Evolutionary conservation across 2,797 vertebrate species (phyloP), one percentile per base, ranked within the genome.

Genomic region (Anas capensis): DNA sequence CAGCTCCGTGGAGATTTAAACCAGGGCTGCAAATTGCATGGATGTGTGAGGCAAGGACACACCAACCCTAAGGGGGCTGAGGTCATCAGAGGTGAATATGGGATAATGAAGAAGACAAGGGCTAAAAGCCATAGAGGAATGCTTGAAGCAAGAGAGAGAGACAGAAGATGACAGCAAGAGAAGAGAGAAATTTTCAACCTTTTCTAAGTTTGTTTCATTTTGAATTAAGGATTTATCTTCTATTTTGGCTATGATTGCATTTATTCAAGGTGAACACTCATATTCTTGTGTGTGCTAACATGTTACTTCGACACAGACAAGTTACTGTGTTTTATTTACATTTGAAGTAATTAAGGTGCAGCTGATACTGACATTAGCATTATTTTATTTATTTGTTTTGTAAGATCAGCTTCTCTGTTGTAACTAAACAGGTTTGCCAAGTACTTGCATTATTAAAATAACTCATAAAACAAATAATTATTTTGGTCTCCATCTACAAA

Each of bases 401-500:
- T 86, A 54, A 78, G 27, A 49, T 88, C 75, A 61, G 9, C 18
- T 40, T 72, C 36, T 65, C 54, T 36, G 62, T 40, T 80, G 17
- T 79, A 65, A 69, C 27, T 11, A 71, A 64, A 49, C 10, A 75
- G 44, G 27, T 46, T 92, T 90, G 57, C 36, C 60, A 18, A 56
- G 5, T 33, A 80, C 38, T 72, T 65, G 15, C 34, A 38, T 84
- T 82, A 82, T 40, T 84, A 26, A 86, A 95, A 73, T 53, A 15
- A 12, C 88, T 86, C 38, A 73, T 53, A 84, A 84, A 84, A 26
- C 8, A 92, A 85, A 85, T 29, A 31, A 62, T 36, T 84, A 46
- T 31, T 93, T 95, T 72, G 18, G 13, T 44, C 48, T 92, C 80
- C 38, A 70, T 42, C 21, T 73, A 48, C 80, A 80, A 96, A 86